Evolutionary conservation across 2,113 vertebrate species (phyloP).

Genomic region (Phaetusa simplex): DNA sequence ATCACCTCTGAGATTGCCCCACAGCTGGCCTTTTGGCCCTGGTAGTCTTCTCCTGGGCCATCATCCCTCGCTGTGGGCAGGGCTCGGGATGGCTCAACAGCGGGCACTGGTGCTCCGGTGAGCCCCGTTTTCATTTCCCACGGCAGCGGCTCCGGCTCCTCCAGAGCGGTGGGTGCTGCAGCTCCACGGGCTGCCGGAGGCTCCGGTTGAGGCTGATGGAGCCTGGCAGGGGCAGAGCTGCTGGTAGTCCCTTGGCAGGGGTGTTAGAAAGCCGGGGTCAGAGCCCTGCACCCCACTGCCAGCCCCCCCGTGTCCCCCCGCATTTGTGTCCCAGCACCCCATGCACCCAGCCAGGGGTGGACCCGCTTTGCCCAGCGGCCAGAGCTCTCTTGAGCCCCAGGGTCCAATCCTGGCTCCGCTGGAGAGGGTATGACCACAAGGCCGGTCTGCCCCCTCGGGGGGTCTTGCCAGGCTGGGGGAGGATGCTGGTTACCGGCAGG

Average conservation of each 20-base stretch:
- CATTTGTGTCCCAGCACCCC: background rate
- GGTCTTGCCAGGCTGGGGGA: background rate
- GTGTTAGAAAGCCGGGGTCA: background rate
- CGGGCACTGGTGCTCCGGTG: background rate
- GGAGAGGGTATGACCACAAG: background rate
- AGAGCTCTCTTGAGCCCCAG: background rate
- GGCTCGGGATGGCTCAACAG: background rate
- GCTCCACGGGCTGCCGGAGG: background rate
- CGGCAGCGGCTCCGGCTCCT: background rate
- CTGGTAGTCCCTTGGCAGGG: background rate
- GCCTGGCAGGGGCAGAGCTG: background rate
- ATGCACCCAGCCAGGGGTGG: background rate
- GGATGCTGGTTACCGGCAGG: background rate
- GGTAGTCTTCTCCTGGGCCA: background rate
- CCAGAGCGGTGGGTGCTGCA: background rate
- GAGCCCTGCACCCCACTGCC: background rate
- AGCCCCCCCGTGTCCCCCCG: background rate
- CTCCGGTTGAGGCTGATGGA: background rate
- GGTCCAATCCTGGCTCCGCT: background rate
- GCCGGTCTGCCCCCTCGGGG: fast-evolving
- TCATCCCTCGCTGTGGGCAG: background rate
- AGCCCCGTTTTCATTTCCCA: background rate
- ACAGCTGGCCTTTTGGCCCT: background rate
- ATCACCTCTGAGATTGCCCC: background rate
- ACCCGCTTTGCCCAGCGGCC: background rate